phyloP scores from a whole-genome alignment of 2,797 vertebrate species.

The Sebastes oblongus region DNA sequence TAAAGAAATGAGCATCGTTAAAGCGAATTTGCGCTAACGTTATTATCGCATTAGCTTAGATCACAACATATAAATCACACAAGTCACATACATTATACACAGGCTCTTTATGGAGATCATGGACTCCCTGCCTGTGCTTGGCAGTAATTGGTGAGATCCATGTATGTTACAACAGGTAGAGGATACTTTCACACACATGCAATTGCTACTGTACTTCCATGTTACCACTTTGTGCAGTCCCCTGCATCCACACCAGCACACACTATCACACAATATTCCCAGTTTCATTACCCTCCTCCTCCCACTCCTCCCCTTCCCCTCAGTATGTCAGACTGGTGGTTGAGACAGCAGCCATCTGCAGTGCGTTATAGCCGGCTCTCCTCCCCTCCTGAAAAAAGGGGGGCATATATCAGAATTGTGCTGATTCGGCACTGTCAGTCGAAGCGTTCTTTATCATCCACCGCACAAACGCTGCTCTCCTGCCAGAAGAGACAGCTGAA shows the following conservation, averaged over 20 bases:
- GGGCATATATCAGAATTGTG: conserved; percentile 78
- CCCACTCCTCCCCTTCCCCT: conserved; percentile 21
- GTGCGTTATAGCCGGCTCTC: conserved; percentile 77
- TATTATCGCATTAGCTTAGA: background rate
- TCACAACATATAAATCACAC: background rate
- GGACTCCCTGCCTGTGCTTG: background rate
- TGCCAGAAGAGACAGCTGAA: conserved; percentile 53
- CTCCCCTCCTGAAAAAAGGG: conserved; percentile 59
- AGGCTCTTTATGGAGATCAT: background rate
- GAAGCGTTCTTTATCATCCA: conserved; percentile 66
- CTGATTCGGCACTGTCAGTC: conserved; percentile 76
- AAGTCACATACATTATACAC: background rate
- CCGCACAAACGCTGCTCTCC: conserved; percentile 32
- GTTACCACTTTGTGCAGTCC: conserved; percentile 12
- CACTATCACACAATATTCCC: conserved; percentile 26
- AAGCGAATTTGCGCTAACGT: too few relatives aligned
- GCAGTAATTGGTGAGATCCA: conserved; percentile 1
- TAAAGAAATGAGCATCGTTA: too few relatives aligned
- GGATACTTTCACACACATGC: conserved; percentile 11
- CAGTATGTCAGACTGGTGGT: conserved; percentile 72
- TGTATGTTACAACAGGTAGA: conserved; percentile 11
- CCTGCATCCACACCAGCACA: conserved; percentile 18
- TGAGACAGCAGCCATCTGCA: conserved; percentile 85
- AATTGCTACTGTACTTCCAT: background rate
- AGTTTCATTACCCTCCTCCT: conserved; percentile 51